phyloP scores from a whole-genome alignment of 35 echinoderm and acorn worm species.

The Ptychodera flava region DNA sequence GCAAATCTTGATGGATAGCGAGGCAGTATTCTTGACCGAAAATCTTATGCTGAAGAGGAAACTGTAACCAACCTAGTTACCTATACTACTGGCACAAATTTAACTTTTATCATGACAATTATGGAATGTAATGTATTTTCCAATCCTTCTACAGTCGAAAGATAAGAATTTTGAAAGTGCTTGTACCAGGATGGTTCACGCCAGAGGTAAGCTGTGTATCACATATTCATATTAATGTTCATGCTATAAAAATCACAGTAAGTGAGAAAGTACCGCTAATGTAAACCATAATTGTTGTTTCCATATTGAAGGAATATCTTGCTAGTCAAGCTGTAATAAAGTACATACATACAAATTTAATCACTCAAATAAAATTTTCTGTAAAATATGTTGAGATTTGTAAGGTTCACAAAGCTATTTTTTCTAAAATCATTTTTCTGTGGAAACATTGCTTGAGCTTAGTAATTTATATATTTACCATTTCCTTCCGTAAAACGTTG shows the following conservation, averaged over 20 bases:
- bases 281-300: neutral
- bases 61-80: too few species aligned
- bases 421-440: neutral
- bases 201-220: slow-evolving; percentile 29
- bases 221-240: neutral
- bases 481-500: too few species aligned
- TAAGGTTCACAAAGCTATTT: neutral
- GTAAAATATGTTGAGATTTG: neutral
- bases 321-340: neutral
- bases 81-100: too few species aligned
- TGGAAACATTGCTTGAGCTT: neutral
- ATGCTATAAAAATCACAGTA: neutral
- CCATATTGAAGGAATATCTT: neutral
- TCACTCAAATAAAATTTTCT: slow-evolving; percentile 11
- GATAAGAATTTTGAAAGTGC: slow-evolving; percentile 38
- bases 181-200: slow-evolving; percentile 53
- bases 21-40: too few species aligned
- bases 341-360: neutral
- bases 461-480: neutral
- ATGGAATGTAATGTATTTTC: too few species aligned
- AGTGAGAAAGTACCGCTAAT: neutral
- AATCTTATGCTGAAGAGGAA: too few species aligned
- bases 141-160: slow-evolving; percentile 47
- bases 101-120: too few species aligned
- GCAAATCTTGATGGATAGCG: too few species aligned